Evolutionary conservation across 2,113 vertebrate species (phyloP).

Genomic region (Lycaon pictus): DNA sequence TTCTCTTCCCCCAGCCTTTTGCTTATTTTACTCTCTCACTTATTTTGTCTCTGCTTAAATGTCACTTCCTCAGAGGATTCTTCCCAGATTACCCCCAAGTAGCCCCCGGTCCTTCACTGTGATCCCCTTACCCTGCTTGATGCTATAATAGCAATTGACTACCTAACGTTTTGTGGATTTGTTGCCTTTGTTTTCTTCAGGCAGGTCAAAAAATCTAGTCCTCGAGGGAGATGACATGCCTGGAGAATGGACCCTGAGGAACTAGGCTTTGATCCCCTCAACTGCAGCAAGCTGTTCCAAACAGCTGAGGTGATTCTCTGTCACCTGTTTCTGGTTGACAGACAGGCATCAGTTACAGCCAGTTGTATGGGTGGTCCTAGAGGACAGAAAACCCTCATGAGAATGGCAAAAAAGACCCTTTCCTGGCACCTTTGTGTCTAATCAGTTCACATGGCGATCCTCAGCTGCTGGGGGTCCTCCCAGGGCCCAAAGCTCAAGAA

Average conservation of each 20-base stretch:
- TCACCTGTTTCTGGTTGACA: neutral
- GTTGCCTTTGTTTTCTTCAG: neutral
- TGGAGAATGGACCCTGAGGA: neutral
- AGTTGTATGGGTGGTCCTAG: fast-evolving
- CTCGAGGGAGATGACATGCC: no score
- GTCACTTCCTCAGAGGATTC: neutral
- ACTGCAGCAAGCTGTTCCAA: neutral
- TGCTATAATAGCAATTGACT: neutral
- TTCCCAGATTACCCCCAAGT: neutral
- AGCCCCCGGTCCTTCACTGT: neutral
- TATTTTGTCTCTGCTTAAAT: neutral
- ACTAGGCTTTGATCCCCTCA: neutral
- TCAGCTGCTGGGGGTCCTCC: neutral
- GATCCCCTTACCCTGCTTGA: neutral
- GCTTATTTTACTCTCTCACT: neutral
- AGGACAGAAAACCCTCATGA: neutral
- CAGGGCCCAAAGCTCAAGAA: neutral
- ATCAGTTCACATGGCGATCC: neutral
- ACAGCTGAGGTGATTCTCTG: neutral
- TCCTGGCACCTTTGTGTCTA: neutral
- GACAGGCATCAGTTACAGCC: neutral
- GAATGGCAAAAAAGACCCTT: neutral
- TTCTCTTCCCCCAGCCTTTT: neutral
- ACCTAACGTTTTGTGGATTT: neutral
- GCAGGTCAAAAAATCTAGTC: no score